These are phyloP conservation scores for Dromiciops gliroides DNA, from an alignment of 2,113 vertebrate species.

Conservation along the genomic window DNA sequence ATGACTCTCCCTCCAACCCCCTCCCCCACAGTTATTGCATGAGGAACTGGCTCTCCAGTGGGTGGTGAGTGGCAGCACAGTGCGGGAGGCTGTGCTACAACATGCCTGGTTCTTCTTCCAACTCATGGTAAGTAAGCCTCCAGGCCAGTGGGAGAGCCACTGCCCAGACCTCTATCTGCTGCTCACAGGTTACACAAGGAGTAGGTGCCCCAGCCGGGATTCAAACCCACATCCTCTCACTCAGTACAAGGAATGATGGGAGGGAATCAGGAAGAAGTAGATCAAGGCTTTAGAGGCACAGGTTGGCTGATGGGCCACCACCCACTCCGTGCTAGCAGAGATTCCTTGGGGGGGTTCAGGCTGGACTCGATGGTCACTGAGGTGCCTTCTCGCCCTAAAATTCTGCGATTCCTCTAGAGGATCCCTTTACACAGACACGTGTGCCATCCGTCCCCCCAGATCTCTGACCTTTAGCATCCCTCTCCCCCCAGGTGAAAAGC, in stretches of 20 bases:
- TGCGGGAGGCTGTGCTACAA: constrained; percentile 89
- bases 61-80: constrained; percentile 90
- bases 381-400: background rate
- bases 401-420: background rate
- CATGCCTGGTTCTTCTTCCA: constrained; percentile 96
- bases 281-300: too few species aligned
- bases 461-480: background rate
- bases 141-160: background rate
- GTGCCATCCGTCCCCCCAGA: background rate
- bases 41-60: constrained; percentile 94
- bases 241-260: background rate
- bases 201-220: background rate
- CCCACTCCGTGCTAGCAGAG: background rate
- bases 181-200: background rate
- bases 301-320: background rate
- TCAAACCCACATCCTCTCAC: background rate
- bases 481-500: constrained; percentile 87
- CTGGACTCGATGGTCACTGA: background rate
- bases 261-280: background rate
- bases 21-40: constrained; percentile 86
- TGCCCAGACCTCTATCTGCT: too few species aligned
- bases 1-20: background rate
- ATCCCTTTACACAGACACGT: background rate
- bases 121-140: constrained; percentile 89
- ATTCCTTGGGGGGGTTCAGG: background rate